Conservation (phyloP, 2,888 invertebrate genomes). For the Ochropleura leucogaster region DNA sequence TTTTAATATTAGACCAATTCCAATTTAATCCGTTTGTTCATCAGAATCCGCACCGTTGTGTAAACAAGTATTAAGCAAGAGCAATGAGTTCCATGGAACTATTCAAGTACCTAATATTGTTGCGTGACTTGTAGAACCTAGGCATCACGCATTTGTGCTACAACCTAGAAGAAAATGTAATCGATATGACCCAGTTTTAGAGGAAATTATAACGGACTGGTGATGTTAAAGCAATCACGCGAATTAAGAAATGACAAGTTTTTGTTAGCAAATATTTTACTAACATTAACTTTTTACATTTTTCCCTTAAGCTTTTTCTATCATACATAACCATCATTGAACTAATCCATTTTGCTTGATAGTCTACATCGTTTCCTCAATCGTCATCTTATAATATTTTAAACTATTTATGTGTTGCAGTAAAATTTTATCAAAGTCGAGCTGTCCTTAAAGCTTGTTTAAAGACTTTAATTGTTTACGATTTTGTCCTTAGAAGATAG, state of each 20-base stretch:
- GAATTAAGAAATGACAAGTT: background rate
- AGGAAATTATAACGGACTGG: slow-evolving; percentile 24
- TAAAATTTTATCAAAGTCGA: background rate
- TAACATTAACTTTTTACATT: background rate
- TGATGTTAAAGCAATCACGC: slow-evolving; percentile 15
- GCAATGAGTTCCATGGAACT: background rate
- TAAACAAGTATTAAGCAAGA: no score
- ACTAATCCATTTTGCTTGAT: background rate
- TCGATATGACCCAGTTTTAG: slow-evolving; percentile 28
- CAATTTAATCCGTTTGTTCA: no score
- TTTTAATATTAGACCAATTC: no score
- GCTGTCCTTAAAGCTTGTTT: slow-evolving; percentile 2
- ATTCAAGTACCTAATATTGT: slow-evolving; percentile 12
- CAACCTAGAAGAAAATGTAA: slow-evolving; percentile 40
- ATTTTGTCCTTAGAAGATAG: background rate
- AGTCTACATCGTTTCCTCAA: background rate
- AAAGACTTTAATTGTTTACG: background rate
- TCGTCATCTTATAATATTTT: background rate
- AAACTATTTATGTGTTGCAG: background rate
- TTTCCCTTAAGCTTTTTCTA: background rate
- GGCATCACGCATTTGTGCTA: slow-evolving; percentile 35
- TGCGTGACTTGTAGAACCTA: slow-evolving; percentile 41
- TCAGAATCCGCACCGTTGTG: no score
- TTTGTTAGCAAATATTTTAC: background rate
- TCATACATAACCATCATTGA: background rate